These are phyloP conservation scores for Heteractis magnifica DNA, from an alignment of 92 coral and sea anemone genomes.

Conservation along the genomic window DNA sequence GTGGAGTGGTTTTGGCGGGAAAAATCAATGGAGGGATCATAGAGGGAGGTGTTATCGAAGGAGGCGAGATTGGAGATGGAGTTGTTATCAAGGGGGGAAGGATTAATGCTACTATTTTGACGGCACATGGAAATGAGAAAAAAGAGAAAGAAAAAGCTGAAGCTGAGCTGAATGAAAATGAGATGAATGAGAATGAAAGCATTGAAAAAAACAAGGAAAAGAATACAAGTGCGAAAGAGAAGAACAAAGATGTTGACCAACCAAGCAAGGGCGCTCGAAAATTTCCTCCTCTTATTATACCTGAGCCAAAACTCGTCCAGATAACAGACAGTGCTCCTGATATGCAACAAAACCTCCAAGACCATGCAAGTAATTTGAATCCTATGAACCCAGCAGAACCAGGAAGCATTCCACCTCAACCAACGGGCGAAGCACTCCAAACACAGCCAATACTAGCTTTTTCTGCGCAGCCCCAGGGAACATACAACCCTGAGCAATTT, in stretches of 20 bases:
- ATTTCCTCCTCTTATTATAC: constrained; percentile 9
- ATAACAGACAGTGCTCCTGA: background rate
- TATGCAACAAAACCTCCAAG: background rate
- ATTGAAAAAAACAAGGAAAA: constrained; percentile 5
- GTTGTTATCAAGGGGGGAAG: constrained; percentile 80
- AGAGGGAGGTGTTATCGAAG: constrained; percentile 89
- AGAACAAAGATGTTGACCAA: background rate
- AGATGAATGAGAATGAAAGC: constrained; percentile 3
- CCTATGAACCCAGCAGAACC: background rate
- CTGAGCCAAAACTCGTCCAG: constrained; percentile 30
- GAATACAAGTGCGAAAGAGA: background rate
- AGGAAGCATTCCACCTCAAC: background rate
- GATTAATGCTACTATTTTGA: constrained; percentile 81
- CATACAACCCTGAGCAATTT: background rate
- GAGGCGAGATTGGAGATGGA: constrained; percentile 98
- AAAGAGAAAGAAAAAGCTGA: constrained; percentile 11
- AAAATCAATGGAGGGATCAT: constrained; percentile 93
- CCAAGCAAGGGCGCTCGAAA: background rate
- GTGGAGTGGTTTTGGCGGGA: constrained; percentile 91
- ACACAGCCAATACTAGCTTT: background rate
- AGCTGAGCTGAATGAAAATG: background rate
- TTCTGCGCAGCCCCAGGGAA: background rate
- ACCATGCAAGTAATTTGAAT: background rate
- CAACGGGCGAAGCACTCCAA: background rate
- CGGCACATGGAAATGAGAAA: constrained; percentile 18